Base-by-base conservation (phyloP, 2,797 vertebrate species). In the Bucorvus abyssinicus region DNA sequence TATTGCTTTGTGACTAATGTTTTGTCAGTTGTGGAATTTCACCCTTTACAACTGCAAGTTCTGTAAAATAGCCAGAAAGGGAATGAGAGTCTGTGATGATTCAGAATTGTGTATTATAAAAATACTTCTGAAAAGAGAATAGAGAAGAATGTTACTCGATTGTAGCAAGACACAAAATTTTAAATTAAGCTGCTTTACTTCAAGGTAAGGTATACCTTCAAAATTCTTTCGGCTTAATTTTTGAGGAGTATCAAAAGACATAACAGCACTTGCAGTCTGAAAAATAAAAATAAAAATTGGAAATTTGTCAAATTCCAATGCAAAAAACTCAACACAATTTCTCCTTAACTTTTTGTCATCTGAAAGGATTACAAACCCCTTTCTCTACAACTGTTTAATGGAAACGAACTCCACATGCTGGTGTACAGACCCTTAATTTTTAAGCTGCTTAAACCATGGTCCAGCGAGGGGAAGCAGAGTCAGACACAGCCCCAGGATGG, bases 1-100 rank as follows among this genome's bases (percentile, higher is more conserved):
- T 89, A 53, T 84, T 95, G 89, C 64, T 91, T 77, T 74, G 56
- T 98, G 92, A 96, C 64, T 94, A 94, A 96, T 73, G 73, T 49
- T 94, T 92, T 92, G 83, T 89, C 60, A 76, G 67, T 63, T 91
- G 22, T 89, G 93, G 65, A 88, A 82, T 94, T 83, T 45, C 45
- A 93, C 49, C 73, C 71, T 90, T 85, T 75, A 84, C 30, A 87
- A 83, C 67, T 90, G 67, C 68, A 73, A 94, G 87, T 71, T 82
- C 95, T 94, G 88, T 63, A 59, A 68, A 65, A 92, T 59, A 95
- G 93, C 83, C 76, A 80, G 65, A 92, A 91, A 22, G n/a, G 64
- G 68, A 74, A 93, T 76, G 53, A 45, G 67, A 89, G 67, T 40
- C 57, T 81, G 36, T 44, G 85, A 86, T 96, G 93, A 94, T 65